Percentiles rank a stretch among this genome's conserved stretches.
Evolutionary conservation across 2,888 invertebrate genomes (phyloP).

Genomic region (Linnaemya vulpina): DNA sequence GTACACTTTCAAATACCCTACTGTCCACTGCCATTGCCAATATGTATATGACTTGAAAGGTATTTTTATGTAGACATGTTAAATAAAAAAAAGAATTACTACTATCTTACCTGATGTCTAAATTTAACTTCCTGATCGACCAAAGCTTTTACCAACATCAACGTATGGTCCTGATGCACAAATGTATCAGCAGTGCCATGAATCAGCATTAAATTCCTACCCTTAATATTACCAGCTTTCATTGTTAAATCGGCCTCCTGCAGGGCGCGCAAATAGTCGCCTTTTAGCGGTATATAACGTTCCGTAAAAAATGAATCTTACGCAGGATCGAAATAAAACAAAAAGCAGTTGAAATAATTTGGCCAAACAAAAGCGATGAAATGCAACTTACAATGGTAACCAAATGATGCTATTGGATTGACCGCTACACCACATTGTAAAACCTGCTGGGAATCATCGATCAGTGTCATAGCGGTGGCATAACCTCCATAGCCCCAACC

Average conservation of each 20-base stretch:
- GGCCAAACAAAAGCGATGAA: neutral
- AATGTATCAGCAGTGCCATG: constrained; percentile 94
- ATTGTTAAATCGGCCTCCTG: constrained; percentile 91
- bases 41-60: no score
- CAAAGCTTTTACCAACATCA: constrained; percentile 92
- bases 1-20: no score
- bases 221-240: constrained; percentile 89
- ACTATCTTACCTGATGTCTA: constrained; percentile 88
- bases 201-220: constrained; percentile 87
- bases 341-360: neutral
- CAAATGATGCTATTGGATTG: constrained; percentile 93
- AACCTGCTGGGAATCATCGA: constrained; percentile 89
- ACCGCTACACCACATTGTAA: constrained; percentile 93
- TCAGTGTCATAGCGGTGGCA: constrained; percentile 90
- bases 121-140: constrained; percentile 92
- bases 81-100: neutral
- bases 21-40: no score
- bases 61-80: neutral
- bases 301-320: constrained; percentile 95
- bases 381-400: constrained; percentile 88
- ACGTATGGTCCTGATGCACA: constrained; percentile 94
- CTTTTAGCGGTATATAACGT: constrained; percentile 91
- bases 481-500: constrained; percentile 95
- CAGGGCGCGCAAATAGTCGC: constrained; percentile 88
- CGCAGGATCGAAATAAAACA: constrained; percentile 6